Percentiles rank a stretch among this genome's conserved stretches.
Conservation (phyloP, 2,888 invertebrate species). For the Philonicus albiceps region DNA sequence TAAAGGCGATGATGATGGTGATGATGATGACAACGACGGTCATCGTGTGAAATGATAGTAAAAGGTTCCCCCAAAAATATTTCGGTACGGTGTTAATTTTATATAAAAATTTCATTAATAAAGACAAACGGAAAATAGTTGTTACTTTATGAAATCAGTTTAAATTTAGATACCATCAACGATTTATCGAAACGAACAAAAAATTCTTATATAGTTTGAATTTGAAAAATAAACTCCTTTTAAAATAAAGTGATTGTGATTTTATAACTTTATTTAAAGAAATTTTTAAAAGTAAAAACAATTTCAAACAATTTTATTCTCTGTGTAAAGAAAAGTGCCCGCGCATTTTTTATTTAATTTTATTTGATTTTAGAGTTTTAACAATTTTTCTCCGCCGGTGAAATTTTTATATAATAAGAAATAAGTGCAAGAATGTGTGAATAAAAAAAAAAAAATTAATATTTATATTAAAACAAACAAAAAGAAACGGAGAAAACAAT, state of each 20-base stretch:
- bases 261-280: too few relatives aligned
- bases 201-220: too few relatives aligned
- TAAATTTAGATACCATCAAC: slow-evolving; percentile 22
- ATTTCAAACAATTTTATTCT: too few relatives aligned
- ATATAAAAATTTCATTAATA: neutral
- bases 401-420: neutral
- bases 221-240: too few relatives aligned
- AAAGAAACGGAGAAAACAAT: neutral
- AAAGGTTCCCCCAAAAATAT: neutral
- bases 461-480: neutral
- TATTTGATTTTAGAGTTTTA: too few relatives aligned
- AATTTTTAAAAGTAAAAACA: too few relatives aligned
- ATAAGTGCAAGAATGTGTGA: neutral
- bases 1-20: neutral
- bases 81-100: neutral
- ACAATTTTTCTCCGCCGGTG: neutral
- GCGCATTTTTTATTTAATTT: neutral
- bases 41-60: neutral
- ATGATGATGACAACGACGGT: neutral
- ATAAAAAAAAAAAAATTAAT: neutral
- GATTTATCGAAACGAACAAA: neutral
- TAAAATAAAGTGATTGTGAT: too few relatives aligned
- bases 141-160: slow-evolving; percentile 33
- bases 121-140: neutral
- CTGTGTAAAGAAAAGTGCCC: neutral